phyloP scores from a whole-genome alignment of 2,888 invertebrate species.

The Gymnoscelis rufifasciata region DNA sequence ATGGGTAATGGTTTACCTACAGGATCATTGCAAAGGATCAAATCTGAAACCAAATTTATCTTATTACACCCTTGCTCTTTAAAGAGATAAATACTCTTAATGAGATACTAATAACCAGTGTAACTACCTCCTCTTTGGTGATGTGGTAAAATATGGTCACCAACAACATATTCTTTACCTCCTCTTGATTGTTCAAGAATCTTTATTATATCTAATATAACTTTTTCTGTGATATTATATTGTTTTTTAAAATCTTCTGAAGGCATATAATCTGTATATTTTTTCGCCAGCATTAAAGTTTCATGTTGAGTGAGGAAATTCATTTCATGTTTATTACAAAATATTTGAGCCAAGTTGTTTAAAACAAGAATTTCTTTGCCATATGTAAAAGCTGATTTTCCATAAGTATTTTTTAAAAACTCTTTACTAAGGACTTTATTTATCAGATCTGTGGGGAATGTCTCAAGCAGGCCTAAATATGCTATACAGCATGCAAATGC shows the following conservation, averaged over 20 bases:
- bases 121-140: conserved; percentile 78
- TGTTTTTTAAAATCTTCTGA: conserved; percentile 66
- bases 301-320: conserved; percentile 70
- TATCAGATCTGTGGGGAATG: conserved; percentile 81
- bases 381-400: conserved; percentile 59
- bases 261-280: conserved; percentile 80
- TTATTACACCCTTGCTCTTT: no score
- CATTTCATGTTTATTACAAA: conserved; percentile 78
- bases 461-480: conserved; percentile 77
- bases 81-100: no score
- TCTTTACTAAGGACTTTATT: conserved; percentile 75
- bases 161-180: conserved; percentile 62
- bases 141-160: conserved; percentile 83
- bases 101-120: no score
- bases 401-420: conserved; percentile 78
- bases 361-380: conserved; percentile 82
- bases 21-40: conserved; percentile 80
- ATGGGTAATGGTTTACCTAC: conserved; percentile 70
- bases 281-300: conserved; percentile 76
- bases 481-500: conserved; percentile 80
- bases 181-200: conserved; percentile 68
- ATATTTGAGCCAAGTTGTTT: conserved; percentile 80
- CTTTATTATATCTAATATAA: conserved; percentile 79
- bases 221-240: conserved; percentile 76
- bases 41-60: conserved; percentile 67